phyloP scores from a whole-genome alignment of 1,140 invertebrate species.

The Calosoma granatense region DNA sequence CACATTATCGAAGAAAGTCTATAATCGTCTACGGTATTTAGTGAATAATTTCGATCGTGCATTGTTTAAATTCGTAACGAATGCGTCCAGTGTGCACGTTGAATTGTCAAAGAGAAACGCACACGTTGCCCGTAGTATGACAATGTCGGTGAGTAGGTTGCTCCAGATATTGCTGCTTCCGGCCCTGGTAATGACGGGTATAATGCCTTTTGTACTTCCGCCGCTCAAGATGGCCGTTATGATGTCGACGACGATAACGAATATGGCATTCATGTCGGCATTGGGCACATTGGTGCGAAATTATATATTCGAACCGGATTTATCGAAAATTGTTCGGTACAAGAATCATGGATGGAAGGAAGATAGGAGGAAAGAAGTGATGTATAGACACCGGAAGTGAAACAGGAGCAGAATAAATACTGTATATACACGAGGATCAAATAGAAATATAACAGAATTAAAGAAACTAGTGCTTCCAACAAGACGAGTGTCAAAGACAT shows the following conservation, averaged over 20 bases:
- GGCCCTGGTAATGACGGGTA: constrained; percentile 27
- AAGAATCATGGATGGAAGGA: constrained; percentile 31
- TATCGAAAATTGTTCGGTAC: constrained; percentile 29
- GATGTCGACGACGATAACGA: constrained; percentile 28
- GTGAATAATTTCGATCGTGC: too few relatives aligned
- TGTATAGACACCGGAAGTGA: neutral
- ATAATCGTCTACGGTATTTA: too few relatives aligned
- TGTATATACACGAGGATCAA: neutral
- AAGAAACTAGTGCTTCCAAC: too few relatives aligned
- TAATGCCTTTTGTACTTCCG: constrained; percentile 31
- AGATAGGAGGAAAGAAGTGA: too few relatives aligned
- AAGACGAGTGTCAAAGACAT: too few relatives aligned
- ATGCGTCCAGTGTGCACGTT: neutral
- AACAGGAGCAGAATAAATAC: neutral
- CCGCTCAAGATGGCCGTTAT: constrained; percentile 28
- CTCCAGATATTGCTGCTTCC: constrained; percentile 26
- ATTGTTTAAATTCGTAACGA: neutral
- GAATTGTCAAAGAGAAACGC: neutral
- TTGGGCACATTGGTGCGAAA: constrained; percentile 26
- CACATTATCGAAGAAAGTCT: too few relatives aligned
- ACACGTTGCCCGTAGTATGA: constrained; percentile 14
- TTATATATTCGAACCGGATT: constrained; percentile 29
- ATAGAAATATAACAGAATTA: neutral
- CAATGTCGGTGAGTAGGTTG: constrained; percentile 16
- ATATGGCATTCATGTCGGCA: constrained; percentile 28